Evolutionary conservation across 1,140 invertebrate genomes (phyloP).

Genomic region (Whitmania pigra): DNA sequence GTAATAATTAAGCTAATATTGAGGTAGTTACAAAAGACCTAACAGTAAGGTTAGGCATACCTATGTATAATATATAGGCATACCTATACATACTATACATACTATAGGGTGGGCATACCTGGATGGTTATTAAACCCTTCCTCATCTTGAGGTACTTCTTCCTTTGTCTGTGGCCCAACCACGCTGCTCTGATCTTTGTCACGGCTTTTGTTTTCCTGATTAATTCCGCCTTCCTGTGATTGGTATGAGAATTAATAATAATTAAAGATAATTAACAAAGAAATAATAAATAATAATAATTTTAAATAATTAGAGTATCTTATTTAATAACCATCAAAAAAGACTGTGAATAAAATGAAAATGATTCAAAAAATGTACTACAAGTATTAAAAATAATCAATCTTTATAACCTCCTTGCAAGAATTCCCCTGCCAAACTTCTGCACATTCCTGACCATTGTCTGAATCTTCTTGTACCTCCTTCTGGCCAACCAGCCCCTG

Average conservation of each 20-base stretch:
- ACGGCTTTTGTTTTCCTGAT: slow-evolving; percentile 64
- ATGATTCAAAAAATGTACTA: slow-evolving; percentile 27
- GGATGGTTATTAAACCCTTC: slow-evolving; percentile 35
- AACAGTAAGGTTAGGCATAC: no score
- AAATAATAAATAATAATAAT: slow-evolving; percentile 10
- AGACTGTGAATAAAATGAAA: neutral
- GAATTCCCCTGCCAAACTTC: slow-evolving; percentile 57
- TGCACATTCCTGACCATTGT: slow-evolving; percentile 55
- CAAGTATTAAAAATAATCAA: neutral
- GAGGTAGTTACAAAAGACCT: no score
- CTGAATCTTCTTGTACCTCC: slow-evolving; percentile 57
- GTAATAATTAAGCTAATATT: no score
- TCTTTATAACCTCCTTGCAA: slow-evolving; percentile 55
- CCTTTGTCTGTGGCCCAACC: slow-evolving; percentile 54
- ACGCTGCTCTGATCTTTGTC: slow-evolving; percentile 61
- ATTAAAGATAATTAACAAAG: neutral
- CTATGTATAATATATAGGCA: no score
- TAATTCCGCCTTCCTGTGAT: slow-evolving; percentile 47
- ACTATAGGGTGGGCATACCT: no score
- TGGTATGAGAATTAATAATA: neutral
- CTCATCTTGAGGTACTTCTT: slow-evolving; percentile 38
- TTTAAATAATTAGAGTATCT: neutral
- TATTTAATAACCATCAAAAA: neutral
- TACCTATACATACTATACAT: no score
- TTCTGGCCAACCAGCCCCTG: slow-evolving; percentile 63